These are phyloP conservation scores for Phrynosoma blainvillii DNA, from an alignment of 2,113 vertebrate genomes.

Conservation along the genomic window DNA sequence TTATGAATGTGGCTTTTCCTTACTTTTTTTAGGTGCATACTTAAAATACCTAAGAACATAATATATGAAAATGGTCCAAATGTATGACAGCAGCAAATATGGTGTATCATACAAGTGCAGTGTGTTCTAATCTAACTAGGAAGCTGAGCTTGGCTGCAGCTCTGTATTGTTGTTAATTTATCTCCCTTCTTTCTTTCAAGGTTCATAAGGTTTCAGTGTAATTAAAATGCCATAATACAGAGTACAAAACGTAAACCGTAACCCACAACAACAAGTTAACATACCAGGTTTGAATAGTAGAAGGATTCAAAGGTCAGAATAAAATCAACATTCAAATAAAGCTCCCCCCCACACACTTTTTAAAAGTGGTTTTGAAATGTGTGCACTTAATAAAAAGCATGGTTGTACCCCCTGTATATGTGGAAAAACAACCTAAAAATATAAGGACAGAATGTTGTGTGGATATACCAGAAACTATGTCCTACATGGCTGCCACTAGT, in stretches of 20 bases:
- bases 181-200: background rate
- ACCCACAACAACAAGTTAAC: background rate
- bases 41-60: no score
- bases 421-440: background rate
- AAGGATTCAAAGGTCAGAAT: background rate
- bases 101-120: background rate
- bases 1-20: background rate
- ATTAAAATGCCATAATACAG: background rate
- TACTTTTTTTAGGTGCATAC: background rate
- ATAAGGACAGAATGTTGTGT: background rate
- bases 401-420: background rate
- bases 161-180: background rate
- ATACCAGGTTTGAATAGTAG: background rate
- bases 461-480: background rate
- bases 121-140: background rate
- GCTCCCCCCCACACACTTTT: no score
- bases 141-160: background rate
- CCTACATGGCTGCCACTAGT: background rate
- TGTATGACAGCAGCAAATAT: background rate
- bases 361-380: background rate
- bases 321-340: background rate
- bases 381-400: background rate
- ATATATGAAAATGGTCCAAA: no score
- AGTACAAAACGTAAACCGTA: background rate
- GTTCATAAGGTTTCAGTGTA: background rate